Conservation (phyloP, 1,140 invertebrate genomes). For the Leucophenga varia region DNA sequence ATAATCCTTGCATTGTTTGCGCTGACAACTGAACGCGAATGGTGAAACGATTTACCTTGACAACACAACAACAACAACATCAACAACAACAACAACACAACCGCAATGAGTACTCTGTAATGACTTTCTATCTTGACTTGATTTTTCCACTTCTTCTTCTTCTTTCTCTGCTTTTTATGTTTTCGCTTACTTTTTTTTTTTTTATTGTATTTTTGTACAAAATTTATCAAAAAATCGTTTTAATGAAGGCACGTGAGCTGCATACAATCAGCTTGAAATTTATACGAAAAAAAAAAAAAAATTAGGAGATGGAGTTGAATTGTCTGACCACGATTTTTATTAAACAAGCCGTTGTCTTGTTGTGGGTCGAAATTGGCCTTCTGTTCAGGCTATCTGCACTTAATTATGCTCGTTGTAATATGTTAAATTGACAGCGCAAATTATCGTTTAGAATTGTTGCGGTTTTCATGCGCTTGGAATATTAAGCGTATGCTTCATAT, state of each 20-base stretch:
- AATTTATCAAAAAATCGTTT: conserved; percentile 49
- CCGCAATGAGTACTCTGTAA: too few species aligned
- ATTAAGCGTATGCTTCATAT: conserved; percentile 31
- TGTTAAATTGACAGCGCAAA: conserved; percentile 55
- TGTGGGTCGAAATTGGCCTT: neutral
- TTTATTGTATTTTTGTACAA: conserved; percentile 37
- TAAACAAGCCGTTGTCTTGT: neutral
- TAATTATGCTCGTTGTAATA: too few species aligned
- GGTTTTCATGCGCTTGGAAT: conserved; percentile 48
- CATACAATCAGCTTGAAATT: conserved; percentile 29
- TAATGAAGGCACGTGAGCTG: conserved; percentile 52
- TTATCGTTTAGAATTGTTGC: conserved; percentile 49
- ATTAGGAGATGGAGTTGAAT: conserved; percentile 4
- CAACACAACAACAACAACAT: too few species aligned
- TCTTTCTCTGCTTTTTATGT: conserved; percentile 16
- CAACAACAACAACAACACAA: too few species aligned
- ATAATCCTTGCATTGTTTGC: conserved; percentile 53
- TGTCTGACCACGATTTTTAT: neutral
- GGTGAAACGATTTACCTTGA: conserved; percentile 2
- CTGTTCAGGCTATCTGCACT: conserved; percentile 26
- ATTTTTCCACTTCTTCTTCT: too few species aligned
- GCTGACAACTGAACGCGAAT: conserved; percentile 24
- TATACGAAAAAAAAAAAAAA: conserved; percentile 1
- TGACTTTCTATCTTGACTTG: too few species aligned
- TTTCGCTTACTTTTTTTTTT: too few species aligned